Evolutionary conservation across 2,797 vertebrate species (phyloP).

Genomic region (Schizopygopsis malacanthus): DNA sequence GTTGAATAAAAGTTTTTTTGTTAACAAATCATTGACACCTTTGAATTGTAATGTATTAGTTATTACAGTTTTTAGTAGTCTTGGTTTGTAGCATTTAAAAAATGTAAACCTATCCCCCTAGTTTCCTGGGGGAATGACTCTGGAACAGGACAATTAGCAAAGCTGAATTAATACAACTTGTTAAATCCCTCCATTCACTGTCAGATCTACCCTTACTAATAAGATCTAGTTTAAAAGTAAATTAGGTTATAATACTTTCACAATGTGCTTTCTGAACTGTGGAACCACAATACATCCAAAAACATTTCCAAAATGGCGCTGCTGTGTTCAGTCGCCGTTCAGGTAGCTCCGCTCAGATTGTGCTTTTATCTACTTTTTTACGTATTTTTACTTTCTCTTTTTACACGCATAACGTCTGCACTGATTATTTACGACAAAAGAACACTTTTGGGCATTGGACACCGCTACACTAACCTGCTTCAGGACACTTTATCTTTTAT

Average conservation of each 20-base stretch:
- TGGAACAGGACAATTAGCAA: slow-evolving; percentile 1
- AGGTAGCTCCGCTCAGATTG: too few species aligned
- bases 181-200: slow-evolving; percentile 8
- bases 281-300: not conserved
- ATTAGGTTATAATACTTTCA: slow-evolving; percentile 2
- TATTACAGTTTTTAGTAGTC: not conserved
- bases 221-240: slow-evolving; percentile 4
- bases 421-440: too few species aligned
- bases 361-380: too few species aligned
- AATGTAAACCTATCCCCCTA: not conserved
- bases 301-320: not conserved
- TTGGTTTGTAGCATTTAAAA: not conserved
- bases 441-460: too few species aligned
- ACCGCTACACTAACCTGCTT: too few species aligned
- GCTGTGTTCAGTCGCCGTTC: too few species aligned
- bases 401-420: too few species aligned
- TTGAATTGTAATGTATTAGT: not conserved
- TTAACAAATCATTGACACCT: not conserved
- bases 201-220: not conserved
- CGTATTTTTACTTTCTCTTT: too few species aligned
- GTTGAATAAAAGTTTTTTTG: not conserved
- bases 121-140: not conserved
- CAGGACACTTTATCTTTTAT: too few species aligned
- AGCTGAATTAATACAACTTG: not conserved
- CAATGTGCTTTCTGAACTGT: not conserved